phyloP scores from a whole-genome alignment of 2,888 invertebrate genomes.

The Terebella lapidaria region DNA sequence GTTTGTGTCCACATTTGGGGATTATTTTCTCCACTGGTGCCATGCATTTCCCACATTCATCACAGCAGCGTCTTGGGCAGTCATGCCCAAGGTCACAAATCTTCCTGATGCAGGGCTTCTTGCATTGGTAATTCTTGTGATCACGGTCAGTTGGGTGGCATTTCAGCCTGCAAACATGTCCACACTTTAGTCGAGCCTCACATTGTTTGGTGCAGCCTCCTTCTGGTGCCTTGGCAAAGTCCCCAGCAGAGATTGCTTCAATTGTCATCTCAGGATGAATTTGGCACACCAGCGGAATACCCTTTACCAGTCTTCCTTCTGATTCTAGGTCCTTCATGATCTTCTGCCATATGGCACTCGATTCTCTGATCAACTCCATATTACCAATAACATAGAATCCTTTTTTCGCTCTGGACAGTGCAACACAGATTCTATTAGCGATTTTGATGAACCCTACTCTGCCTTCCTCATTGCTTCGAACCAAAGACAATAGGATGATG shows the following conservation, averaged over 20 bases:
- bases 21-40: conserved; percentile 30
- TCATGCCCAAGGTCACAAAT: conserved; percentile 23
- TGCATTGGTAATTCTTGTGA: conserved; percentile 54
- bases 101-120: conserved; percentile 26
- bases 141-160: conserved; percentile 63
- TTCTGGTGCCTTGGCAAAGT: conserved; percentile 33
- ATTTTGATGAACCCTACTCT: conserved; percentile 42
- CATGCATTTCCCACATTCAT: conserved; percentile 24
- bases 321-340: conserved; percentile 5
- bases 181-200: conserved; percentile 58
- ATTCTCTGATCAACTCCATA: conserved; percentile 26
- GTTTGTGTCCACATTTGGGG: conserved; percentile 36
- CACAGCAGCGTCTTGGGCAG: conserved; percentile 27
- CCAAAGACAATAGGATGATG: conserved; percentile 47
- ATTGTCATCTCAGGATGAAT: conserved; percentile 27
- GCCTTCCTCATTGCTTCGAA: conserved; percentile 40
- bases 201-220: conserved; percentile 63
- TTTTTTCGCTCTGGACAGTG: conserved; percentile 46
- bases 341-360: conserved; percentile 15
- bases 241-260: not conserved
- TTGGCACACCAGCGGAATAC: conserved; percentile 28
- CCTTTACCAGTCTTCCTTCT: conserved; percentile 4
- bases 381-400: conserved; percentile 51
- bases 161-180: conserved; percentile 61
- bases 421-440: conserved; percentile 47